Base-by-base conservation (phyloP, 2,113 vertebrate genomes). In the Xyrauchen texanus region DNA sequence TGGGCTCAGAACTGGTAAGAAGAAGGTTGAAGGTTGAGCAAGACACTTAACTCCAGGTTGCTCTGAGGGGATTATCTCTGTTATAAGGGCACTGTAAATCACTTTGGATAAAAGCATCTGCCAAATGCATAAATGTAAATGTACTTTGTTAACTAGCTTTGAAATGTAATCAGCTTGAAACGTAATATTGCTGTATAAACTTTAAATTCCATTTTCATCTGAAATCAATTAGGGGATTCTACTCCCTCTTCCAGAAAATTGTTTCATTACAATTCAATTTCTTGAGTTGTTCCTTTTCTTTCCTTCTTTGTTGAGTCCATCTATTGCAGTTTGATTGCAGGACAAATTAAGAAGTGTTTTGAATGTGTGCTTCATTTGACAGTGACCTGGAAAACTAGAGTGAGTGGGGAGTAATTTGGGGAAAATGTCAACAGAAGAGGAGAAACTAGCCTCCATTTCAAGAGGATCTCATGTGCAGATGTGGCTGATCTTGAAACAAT, bases 321-420 rank as follows among this genome's bases (percentile, higher is more conserved):
- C 55, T 79, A 85, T 79, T 15, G 82, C 8, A 87, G 87, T 91
- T 91, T 91, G 90, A 90, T 89, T 86, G 85, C 46, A 42, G 77
- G 77, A 74, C 84, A 85, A 69, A 89, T 89, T 89, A 89, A 88
- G 21, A 86, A 58, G 16, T 81, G 76, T 47, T 77, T 66, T 77
- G 80, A 61, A 70, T 34, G 21, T 34, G 21, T 34, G 62, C 68
- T 16, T 66, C 4, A 34, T 67, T 11, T 77, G 63, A 77, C 42
- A 6, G 63, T 65, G 63, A 77, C 62, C 42, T n/a, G 12, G 46
- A 65, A 76, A n/a, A 34, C 6, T 4, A 55, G n/a, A 11, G 16
- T 6, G 45, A 8, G 21, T 34, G 21, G 21, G 13, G 64, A 55
- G 52, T 12, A 12, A 10, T 64, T 42, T 42, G 49, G 11, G 21